Evolutionary conservation across 2,888 invertebrate genomes (phyloP), one percentile per base, ranked within the genome.

Genomic region (Abscondita cerata): DNA sequence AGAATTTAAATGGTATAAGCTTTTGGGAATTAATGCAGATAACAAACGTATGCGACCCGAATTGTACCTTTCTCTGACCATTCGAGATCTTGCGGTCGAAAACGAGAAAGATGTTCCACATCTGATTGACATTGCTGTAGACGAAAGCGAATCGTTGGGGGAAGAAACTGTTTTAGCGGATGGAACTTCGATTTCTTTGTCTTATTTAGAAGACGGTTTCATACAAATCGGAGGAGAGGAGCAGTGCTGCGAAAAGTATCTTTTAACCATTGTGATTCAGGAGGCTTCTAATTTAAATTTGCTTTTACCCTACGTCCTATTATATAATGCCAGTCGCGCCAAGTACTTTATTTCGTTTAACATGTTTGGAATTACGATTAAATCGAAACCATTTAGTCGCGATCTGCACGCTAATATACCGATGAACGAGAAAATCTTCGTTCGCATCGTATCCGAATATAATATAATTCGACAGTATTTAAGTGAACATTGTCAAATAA

Each of bases 21-120:
- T 89, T 2, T 80, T 87, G 0, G 88, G 88, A 5, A 83, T 86
- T 1, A 83, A 81, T 64, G 77, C 82, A 0, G 85, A 85, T 68
- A 85, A 84, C 50, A 85, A 85, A 59, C 82, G 82, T 48, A 82
- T 83, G 59, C 86, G 86, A 65, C 89, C 89, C 0, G 88, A 89
- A 74, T 76, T 89, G 4, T 80, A 84, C 57, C 76, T 89, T 58
- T 84, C 85, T 40, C 78, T 89, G 16, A 82, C 86, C 0, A 81
- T 89, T 16, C 83, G 87, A 68, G 87, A 87, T 64, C 83, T 86
- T 68, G 67, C 58, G 9, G 16, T 59, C 13, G 63, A 47, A 31
- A 55, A 25, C n/a, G 48, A 8, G 34, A 59, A 18, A 62, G 68
- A 68, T 1, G 53, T 62, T 3, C 46, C 54, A 13, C 33, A 20